phyloP scores from a whole-genome alignment of 2,888 invertebrate species.

The Elysia crispata region DNA sequence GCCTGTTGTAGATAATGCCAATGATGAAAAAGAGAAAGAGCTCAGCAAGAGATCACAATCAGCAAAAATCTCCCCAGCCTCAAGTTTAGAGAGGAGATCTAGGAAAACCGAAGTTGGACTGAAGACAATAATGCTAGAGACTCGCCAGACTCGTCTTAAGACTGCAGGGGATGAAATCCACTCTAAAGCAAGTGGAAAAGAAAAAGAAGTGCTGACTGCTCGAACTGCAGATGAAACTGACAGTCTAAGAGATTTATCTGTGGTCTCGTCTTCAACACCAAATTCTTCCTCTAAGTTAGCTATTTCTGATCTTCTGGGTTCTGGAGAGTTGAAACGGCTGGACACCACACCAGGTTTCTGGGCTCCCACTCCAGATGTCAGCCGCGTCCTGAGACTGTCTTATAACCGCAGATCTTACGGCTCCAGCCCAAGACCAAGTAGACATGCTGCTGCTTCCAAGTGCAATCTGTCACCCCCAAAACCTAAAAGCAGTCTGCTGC shows the following conservation, averaged over 20 bases:
- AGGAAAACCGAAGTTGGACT: no score
- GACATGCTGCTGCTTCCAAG: not conserved
- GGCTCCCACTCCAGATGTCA: conserved; percentile 37
- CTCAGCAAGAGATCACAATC: no score
- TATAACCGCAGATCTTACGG: not conserved
- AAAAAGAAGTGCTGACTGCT: not conserved
- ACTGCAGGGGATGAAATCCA: not conserved
- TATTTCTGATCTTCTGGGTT: conserved; percentile 37
- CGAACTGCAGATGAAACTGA: no score
- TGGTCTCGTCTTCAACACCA: not conserved
- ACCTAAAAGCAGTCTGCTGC: conserved; percentile 34
- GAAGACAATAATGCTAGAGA: no score
- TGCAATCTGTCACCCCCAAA: not conserved
- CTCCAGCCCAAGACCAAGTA: not conserved
- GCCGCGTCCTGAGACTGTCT: not conserved
- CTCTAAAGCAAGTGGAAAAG: not conserved
- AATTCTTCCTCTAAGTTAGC: not conserved
- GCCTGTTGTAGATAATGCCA: not conserved
- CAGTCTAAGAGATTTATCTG: not conserved
- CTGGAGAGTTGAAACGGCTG: conserved; percentile 38
- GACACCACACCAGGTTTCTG: conserved; percentile 47
- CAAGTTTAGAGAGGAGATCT: no score
- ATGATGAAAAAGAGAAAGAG: not conserved
- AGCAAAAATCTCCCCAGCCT: no score
- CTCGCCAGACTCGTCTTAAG: no score